Conservation (phyloP, 2,797 vertebrate species). For the Poecilia velifera region DNA sequence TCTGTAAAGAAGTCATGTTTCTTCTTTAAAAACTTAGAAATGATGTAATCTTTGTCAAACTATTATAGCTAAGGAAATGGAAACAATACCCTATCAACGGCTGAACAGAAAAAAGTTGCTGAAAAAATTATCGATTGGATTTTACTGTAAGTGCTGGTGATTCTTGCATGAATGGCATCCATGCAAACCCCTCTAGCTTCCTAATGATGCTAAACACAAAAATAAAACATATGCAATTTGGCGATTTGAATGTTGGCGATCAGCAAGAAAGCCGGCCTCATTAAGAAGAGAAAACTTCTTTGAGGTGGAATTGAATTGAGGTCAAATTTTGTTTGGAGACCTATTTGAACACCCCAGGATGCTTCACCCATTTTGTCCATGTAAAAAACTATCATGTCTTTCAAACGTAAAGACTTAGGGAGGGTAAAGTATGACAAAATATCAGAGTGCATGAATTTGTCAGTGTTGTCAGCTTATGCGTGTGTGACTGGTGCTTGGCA, state of each 20-base stretch:
- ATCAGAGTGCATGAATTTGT: constrained; percentile 18
- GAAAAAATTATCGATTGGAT: not conserved
- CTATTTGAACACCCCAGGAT: not conserved
- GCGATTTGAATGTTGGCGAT: too few species aligned
- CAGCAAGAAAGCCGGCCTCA: too few species aligned
- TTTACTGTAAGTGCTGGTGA: too few species aligned
- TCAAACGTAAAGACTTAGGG: not conserved
- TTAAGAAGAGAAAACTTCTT: not conserved
- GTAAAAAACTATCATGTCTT: not conserved
- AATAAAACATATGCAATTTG: too few species aligned
- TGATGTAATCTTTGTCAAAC: not conserved
- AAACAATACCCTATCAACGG: not conserved
- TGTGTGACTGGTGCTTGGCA: constrained; percentile 41
- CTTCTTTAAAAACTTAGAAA: too few species aligned
- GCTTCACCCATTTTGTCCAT: too few species aligned
- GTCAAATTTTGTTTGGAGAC: not conserved
- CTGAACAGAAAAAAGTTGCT: not conserved
- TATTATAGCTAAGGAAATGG: not conserved
- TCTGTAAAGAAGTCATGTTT: too few species aligned
- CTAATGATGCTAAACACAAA: too few species aligned
- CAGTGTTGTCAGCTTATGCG: constrained; percentile 27
- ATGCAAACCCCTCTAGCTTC: too few species aligned
- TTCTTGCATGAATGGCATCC: too few species aligned
- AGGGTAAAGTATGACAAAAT: constrained; percentile 19
- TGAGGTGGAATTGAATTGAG: too few species aligned